Conservation (phyloP, 2,797 vertebrate genomes). For the Xenopus petersii region DNA sequence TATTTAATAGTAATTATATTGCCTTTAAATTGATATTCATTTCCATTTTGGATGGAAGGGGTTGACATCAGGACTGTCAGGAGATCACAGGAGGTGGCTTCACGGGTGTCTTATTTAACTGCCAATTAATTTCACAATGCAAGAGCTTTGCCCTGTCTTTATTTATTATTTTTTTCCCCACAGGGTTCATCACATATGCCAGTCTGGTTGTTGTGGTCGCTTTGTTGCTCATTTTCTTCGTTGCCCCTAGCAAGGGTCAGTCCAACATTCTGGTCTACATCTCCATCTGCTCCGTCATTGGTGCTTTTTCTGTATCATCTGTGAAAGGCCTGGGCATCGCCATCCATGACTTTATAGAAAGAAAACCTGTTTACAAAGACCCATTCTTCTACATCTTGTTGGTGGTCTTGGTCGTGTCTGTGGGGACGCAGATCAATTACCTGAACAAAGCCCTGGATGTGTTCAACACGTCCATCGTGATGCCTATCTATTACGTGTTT, state of each 20-base stretch:
- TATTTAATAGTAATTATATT: too few species aligned
- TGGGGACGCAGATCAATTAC: constrained; percentile 72
- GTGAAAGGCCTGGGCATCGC: constrained; percentile 76
- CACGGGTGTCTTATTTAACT: too few species aligned
- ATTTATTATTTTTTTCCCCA: constrained; percentile 24
- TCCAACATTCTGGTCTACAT: constrained; percentile 72
- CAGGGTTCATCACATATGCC: constrained; percentile 71
- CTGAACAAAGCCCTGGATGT: constrained; percentile 74
- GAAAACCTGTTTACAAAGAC: constrained; percentile 62
- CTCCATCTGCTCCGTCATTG: constrained; percentile 72
- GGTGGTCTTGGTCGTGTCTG: constrained; percentile 59
- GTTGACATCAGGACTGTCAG: too few species aligned
- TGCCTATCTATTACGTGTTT: constrained; percentile 74
- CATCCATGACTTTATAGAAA: constrained; percentile 63
- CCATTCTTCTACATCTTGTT: constrained; percentile 66
- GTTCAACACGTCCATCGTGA: constrained; percentile 73
- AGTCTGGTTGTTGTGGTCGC: constrained; percentile 55
- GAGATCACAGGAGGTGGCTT: too few species aligned
- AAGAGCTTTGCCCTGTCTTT: too few species aligned
- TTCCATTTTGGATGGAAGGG: too few species aligned
- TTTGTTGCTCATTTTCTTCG: constrained; percentile 63
- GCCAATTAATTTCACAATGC: too few species aligned
- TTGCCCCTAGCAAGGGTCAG: constrained; percentile 69
- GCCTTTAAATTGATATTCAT: too few species aligned
- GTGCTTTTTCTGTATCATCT: constrained; percentile 74